Evolutionary conservation across 2,113 vertebrate species (phyloP), one percentile per base, ranked within the genome.

Genomic region (Bombycilla garrulus): DNA sequence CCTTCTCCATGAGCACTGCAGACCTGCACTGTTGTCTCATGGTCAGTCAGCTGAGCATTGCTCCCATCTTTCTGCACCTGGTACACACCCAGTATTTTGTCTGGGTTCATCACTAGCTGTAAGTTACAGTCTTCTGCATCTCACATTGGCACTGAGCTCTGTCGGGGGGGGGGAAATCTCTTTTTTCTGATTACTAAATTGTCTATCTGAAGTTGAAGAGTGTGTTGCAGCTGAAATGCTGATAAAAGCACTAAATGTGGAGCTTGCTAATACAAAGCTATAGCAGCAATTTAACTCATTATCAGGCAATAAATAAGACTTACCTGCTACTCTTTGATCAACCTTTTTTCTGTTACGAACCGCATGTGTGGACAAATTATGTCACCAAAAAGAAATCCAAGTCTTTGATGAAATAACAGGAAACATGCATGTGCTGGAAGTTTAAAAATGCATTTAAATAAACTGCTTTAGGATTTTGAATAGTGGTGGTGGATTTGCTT

Each of bases 271-370:
- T 56, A 80, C 72, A 58, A 86, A 92, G 77, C 86, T 78, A 21
- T 40, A 92, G 92, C 93, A 86, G 79, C 81, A 94, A 71, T 91
- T 96, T 95, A 88, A 81, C 61, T 96, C 38, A 25, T 69, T 95
- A 47, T 90, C 65, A 44, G 5, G 11, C 67, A 48, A 76, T 94
- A 92, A 93, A 92, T 93, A 91, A 96, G 93, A 92, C 36, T 92
- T 97, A 95, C 93, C 82, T 95, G 86, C 86, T 95, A 23, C 56
- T 92, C 96, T 97, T 97, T 97, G 97, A 97, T 97, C 96, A 94
- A 21, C 76, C 60, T 45, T 91, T 94, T 76, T 61, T 74, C 54
- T 83, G 54, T 74, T 80, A 79, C 4, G 15, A 96, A 9, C 64
- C 67, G 76, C 58, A 24, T 89, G 65, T 93, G 92, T 72, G 94